These are phyloP conservation scores for Sympetrum striolatum DNA, from an alignment of 2,888 invertebrate genomes.

Conservation along the genomic window DNA sequence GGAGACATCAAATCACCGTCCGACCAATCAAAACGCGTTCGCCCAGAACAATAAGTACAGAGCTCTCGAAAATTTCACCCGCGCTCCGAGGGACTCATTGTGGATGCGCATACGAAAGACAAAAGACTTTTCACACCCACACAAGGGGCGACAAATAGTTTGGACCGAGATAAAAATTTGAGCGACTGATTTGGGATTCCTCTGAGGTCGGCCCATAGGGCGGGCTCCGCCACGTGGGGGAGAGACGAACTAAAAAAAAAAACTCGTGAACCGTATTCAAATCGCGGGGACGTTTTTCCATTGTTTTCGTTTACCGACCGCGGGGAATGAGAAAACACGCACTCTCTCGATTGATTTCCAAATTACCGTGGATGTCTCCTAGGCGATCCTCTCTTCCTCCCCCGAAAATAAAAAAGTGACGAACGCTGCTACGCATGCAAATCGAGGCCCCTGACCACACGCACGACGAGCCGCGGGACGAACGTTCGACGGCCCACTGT, in stretches of 20 bases:
- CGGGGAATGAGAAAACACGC: background rate
- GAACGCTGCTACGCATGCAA: background rate
- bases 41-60: background rate
- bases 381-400: background rate
- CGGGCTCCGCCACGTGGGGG: background rate
- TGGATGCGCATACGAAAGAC: background rate
- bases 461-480: background rate
- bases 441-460: constrained; percentile 25
- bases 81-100: background rate
- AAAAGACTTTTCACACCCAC: background rate
- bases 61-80: background rate
- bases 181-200: constrained; percentile 14
- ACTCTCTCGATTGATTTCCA: background rate
- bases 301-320: constrained; percentile 5
- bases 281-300: background rate
- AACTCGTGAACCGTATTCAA: background rate
- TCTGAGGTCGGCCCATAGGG: background rate
- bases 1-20: background rate
- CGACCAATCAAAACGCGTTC: background rate
- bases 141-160: background rate
- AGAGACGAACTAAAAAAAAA: background rate
- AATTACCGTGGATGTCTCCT: background rate
- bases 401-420: background rate
- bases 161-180: background rate
- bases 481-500: background rate